Evolutionary conservation across 2,797 vertebrate genomes (phyloP), one percentile per base, ranked within the genome.

Genomic region (Sebastes hubbsi): DNA sequence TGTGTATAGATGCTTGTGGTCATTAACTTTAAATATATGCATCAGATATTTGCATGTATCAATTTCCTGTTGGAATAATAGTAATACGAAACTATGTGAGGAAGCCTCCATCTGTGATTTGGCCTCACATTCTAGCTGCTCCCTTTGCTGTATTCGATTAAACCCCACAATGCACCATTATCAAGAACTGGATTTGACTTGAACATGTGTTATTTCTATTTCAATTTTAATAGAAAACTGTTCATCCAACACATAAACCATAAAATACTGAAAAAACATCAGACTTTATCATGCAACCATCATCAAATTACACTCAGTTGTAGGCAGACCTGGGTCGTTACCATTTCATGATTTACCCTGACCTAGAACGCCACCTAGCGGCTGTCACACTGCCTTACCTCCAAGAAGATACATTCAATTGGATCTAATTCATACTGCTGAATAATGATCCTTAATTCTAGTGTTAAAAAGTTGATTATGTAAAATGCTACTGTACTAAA

Each of bases 311-410:
- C 88, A 89, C 83, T 82, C 78, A 81, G 76, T 84, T 82, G 65
- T 82, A 90, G 80, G 75, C 84, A 87, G 76, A 75, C 80, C 68
- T 46, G 59, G 81, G 77, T 77, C 24, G 18, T 70, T 58, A 86
- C 72, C 68, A 42, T 85, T 85, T 78, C 20, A 72, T 72, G 81
- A 63, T 72, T 93, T 94, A 84, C 72, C 77, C 90, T 93, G 88
- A 83, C 88, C 84, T 84, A 94, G 80, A 85, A 42, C 91, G 83
- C 95, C 95, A 95, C 91, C 95, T 95, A 93, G 90, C 64, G 93
- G 93, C 71, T 71, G n/a, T 65, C 52, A 72, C 32, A 36, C 77
- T 46, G 71, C 80, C 34, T 70, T 68, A 86, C 80, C 61, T 88
- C 71, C n/a, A 72, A 72, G 22, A 79, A 59, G 27, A 77, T 81